Percentiles rank a stretch among this genome's conserved stretches.
phyloP scores from a whole-genome alignment of 1,140 invertebrate species.

The Cephus cinctus region DNA sequence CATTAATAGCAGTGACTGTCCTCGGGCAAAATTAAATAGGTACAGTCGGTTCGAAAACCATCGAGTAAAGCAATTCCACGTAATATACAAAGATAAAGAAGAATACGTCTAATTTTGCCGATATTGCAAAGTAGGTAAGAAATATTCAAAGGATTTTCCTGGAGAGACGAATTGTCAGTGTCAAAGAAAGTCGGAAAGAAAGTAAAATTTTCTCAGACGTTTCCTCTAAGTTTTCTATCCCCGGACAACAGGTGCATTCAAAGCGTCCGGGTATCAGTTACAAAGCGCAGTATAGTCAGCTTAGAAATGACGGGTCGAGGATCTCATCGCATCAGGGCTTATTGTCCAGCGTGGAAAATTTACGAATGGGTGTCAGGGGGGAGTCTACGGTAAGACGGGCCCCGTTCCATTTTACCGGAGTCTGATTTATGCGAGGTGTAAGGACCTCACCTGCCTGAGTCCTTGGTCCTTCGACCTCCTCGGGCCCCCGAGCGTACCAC shows the following conservation, averaged over 20 bases:
- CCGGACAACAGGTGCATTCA: slow-evolving; percentile 15
- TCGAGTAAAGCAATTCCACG: no score
- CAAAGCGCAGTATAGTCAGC: slow-evolving; percentile 14
- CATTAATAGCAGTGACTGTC: no score
- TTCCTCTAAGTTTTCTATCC: no score
- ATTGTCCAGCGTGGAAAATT: slow-evolving; percentile 22
- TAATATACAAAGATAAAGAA: no score
- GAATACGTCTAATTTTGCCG: no score
- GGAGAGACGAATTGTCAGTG: no score
- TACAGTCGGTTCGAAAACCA: no score
- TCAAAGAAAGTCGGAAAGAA: no score
- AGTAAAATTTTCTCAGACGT: no score
- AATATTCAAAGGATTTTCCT: no score
- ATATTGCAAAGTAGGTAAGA: no score
- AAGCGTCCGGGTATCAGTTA: slow-evolving; percentile 14
- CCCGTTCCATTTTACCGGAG: slow-evolving; percentile 8
- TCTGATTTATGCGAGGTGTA: slow-evolving; percentile 23
- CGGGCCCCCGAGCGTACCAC: background rate
- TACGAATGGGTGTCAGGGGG: slow-evolving; percentile 17
- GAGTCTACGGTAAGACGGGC: slow-evolving; percentile 2
- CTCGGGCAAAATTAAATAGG: no score
- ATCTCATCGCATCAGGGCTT: slow-evolving; percentile 21
- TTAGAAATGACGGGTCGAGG: background rate
- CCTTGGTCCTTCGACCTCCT: background rate
- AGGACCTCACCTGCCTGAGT: background rate